phyloP scores from a whole-genome alignment of 2,888 invertebrate species.

The Junonia oenone region DNA sequence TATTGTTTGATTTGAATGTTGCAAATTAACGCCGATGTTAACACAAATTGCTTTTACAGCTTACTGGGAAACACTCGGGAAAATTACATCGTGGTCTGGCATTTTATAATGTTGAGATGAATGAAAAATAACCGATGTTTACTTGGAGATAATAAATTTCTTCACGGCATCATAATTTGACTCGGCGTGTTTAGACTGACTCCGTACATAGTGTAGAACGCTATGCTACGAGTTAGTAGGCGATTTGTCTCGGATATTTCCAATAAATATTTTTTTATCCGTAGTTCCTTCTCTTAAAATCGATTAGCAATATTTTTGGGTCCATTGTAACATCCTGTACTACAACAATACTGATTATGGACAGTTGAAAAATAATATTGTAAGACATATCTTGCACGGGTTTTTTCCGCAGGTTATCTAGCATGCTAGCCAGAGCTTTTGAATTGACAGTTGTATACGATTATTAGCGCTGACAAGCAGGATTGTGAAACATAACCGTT shows the following conservation, averaged over 20 bases:
- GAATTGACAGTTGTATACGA: no score
- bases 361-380: no score
- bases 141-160: conserved; percentile 5
- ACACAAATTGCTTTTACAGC: not conserved
- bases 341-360: no score
- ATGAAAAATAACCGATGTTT: conserved; percentile 5
- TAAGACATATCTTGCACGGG: no score
- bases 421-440: no score
- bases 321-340: no score
- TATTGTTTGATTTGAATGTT: not conserved
- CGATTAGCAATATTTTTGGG: no score
- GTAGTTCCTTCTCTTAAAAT: no score
- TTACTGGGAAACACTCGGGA: not conserved
- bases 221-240: not conserved
- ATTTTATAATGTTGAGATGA: not conserved
- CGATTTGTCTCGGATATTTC: not conserved
- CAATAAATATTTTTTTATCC: no score
- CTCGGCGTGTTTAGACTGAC: not conserved
- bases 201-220: not conserved
- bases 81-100: conserved; percentile 3
- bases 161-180: conserved; percentile 5
- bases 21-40: not conserved
- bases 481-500: no score
- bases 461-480: no score
- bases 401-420: no score